These are phyloP conservation scores for Mormyrops attenuatus DNA, from an alignment of 2,797 vertebrate genomes.

Conservation along the genomic window DNA sequence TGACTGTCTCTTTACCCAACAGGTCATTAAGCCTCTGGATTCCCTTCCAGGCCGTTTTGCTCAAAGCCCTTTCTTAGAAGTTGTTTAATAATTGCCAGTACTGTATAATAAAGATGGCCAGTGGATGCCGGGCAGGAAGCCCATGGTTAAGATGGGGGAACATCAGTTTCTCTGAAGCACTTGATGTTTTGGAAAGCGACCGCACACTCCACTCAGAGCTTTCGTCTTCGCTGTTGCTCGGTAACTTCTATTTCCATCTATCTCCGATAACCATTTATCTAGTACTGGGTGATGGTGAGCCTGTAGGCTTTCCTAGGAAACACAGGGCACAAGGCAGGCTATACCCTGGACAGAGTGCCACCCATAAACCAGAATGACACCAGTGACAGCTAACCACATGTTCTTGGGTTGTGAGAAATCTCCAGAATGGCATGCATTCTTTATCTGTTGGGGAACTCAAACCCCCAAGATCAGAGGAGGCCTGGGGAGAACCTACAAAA, in stretches of 20 bases:
- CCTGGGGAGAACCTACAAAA: not conserved
- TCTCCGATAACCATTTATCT: not conserved
- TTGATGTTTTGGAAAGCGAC: not conserved
- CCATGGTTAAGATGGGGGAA: not conserved
- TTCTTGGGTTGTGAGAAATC: not conserved
- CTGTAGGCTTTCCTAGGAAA: not conserved
- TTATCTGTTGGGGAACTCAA: not conserved
- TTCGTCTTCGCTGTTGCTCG: not conserved
- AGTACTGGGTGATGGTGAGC: not conserved
- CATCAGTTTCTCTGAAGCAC: not conserved
- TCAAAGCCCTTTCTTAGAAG: conserved; percentile 14
- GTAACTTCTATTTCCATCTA: not conserved
- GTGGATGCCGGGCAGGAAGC: not conserved
- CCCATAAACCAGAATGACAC: not conserved
- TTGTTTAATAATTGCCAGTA: conserved; percentile 15
- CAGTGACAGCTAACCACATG: not conserved
- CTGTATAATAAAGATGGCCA: conserved; percentile 2
- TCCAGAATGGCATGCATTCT: not conserved
- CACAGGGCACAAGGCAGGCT: not conserved
- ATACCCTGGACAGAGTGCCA: not conserved
- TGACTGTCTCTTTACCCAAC: not conserved
- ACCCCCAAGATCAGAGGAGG: not conserved
- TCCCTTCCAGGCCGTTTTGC: not conserved
- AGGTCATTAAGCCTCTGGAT: conserved; percentile 12
- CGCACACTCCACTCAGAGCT: not conserved